Percentiles rank a stretch among this genome's conserved stretches.
These are phyloP conservation scores for Merluccius polli DNA, from an alignment of 2,797 vertebrate genomes.

Conservation along the genomic window DNA sequence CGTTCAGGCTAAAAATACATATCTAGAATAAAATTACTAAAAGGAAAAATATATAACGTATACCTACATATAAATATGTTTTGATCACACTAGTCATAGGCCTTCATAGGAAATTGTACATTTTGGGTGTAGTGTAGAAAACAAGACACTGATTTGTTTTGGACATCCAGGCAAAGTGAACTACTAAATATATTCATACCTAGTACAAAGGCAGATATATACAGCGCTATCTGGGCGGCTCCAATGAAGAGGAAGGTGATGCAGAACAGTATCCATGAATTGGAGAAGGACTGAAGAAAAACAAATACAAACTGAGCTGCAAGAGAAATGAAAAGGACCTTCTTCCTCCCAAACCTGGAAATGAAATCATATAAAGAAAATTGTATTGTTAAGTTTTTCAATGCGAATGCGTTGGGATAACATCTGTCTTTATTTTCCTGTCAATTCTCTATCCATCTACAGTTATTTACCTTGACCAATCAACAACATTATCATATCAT, in stretches of 20 bases:
- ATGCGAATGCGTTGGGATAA: not conserved
- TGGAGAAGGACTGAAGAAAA: slow-evolving; percentile 84
- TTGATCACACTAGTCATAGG: not conserved
- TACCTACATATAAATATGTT: not conserved
- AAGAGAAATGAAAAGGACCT: slow-evolving; percentile 82
- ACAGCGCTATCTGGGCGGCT: slow-evolving; percentile 89
- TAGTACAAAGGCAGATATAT: slow-evolving; percentile 90
- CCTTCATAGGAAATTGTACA: not conserved
- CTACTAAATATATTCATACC: slow-evolving; percentile 69
- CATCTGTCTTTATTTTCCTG: not conserved
- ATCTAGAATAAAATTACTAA: not conserved
- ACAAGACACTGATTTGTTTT: slow-evolving; percentile 3
- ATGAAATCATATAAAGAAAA: slow-evolving; percentile 5
- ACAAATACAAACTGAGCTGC: slow-evolving; percentile 81
- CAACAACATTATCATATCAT: too few relatives aligned
- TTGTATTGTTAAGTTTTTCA: not conserved
- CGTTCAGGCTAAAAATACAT: not conserved
- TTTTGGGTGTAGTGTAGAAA: not conserved
- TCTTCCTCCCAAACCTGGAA: slow-evolving; percentile 89
- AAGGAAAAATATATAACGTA: not conserved
- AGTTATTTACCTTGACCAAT: not conserved
- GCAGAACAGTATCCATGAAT: slow-evolving; percentile 85
- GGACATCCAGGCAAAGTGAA: not conserved
- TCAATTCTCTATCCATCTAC: not conserved
- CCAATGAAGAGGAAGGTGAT: slow-evolving; percentile 85